phyloP scores from a whole-genome alignment of 2,797 vertebrate genomes.

The Hipposideros larvatus region DNA sequence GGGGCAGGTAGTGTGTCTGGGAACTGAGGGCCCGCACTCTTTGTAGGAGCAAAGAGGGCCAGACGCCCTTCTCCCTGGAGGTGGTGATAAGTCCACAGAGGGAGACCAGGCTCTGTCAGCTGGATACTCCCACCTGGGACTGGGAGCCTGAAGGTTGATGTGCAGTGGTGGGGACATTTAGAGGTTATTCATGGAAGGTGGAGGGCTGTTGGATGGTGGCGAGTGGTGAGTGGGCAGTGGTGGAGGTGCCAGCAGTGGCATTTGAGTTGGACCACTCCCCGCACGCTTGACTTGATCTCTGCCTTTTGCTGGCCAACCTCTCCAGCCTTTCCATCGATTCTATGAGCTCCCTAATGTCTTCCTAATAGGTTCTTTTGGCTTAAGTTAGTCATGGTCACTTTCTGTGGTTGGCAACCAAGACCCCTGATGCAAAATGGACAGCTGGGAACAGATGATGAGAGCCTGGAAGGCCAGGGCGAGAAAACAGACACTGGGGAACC shows the following conservation, averaged over 20 bases:
- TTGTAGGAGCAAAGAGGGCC: neutral
- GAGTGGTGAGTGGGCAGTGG: neutral
- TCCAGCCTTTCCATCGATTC: neutral
- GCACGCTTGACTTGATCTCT: neutral
- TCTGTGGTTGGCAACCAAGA: neutral
- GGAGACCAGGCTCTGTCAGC: neutral
- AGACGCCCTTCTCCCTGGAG: neutral
- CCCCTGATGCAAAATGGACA: neutral
- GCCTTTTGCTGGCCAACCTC: neutral
- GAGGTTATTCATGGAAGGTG: neutral
- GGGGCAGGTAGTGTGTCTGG: neutral
- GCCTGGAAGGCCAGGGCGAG: neutral
- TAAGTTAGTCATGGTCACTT: neutral
- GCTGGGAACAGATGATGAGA: neutral
- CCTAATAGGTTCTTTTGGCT: neutral
- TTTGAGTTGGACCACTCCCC: neutral
- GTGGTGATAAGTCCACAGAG: neutral
- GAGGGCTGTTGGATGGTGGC: neutral
- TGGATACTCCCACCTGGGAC: neutral
- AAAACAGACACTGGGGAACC: neutral
- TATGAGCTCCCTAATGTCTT: neutral
- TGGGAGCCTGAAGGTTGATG: neutral
- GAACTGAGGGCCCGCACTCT: neutral
- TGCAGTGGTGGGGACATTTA: neutral
- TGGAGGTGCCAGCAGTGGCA: neutral